Evolutionary conservation across 2,888 invertebrate species (phyloP).

Genomic region (Gandaritis pyraliata): DNA sequence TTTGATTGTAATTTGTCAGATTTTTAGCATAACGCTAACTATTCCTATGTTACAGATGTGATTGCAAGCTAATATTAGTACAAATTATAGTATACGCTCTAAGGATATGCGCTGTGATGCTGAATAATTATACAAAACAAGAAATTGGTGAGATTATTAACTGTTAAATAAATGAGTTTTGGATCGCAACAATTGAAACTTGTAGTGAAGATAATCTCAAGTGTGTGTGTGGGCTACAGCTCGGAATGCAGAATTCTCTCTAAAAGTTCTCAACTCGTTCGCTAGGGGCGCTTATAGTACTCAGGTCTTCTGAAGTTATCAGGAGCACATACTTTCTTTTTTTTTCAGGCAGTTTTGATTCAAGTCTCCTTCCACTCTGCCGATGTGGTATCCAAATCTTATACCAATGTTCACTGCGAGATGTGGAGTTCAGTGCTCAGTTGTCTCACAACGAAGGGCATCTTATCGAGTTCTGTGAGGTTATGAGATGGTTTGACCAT

Average conservation of each 20-base stretch:
- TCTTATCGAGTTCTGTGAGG: conserved; percentile 57
- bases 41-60: conserved; percentile 57
- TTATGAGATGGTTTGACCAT: conserved; percentile 44
- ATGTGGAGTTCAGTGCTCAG: conserved; percentile 53
- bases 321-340: too few species aligned
- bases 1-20: too few species aligned
- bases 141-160: conserved; percentile 18
- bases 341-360: background rate
- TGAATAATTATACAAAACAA: conserved; percentile 38
- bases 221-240: too few species aligned
- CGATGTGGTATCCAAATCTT: conserved; percentile 58
- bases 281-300: too few species aligned
- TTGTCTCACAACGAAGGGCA: conserved; percentile 61
- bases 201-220: too few species aligned
- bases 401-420: conserved; percentile 50
- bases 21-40: background rate
- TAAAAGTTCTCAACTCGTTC: too few species aligned
- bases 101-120: conserved; percentile 63
- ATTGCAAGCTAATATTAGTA: conserved; percentile 62
- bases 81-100: conserved; percentile 69
- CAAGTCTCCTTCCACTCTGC: conserved; percentile 49
- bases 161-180: too few species aligned
- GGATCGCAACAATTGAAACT: too few species aligned
- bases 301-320: too few species aligned
- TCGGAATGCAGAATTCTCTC: too few species aligned